These are phyloP conservation scores for Athalia circularis DNA, from an alignment of 2,888 invertebrate species.

Conservation along the genomic window DNA sequence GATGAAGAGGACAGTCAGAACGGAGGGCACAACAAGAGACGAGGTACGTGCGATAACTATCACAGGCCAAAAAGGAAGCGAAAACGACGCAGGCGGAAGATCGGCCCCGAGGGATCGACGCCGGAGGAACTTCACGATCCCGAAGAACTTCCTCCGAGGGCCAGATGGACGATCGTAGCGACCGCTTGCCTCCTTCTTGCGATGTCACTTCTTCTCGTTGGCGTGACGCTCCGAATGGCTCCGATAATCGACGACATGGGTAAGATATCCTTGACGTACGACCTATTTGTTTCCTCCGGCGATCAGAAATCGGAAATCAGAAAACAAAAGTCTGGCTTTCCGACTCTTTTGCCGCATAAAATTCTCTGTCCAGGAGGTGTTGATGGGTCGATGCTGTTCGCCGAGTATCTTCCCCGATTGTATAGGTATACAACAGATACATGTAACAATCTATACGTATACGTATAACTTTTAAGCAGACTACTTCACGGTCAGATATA, in stretches of 20 bases:
- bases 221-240: constrained; percentile 94
- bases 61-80: constrained; percentile 70
- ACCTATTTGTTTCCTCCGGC: too few species aligned
- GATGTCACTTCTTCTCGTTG: constrained; percentile 92
- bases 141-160: constrained; percentile 88
- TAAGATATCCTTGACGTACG: constrained; percentile 75
- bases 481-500: constrained; percentile 42
- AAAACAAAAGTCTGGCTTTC: background rate
- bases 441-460: background rate
- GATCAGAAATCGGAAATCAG: background rate
- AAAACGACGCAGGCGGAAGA: constrained; percentile 70
- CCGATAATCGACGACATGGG: constrained; percentile 97
- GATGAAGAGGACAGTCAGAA: constrained; percentile 64
- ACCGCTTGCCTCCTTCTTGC: constrained; percentile 91
- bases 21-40: constrained; percentile 45
- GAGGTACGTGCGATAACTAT: constrained; percentile 61
- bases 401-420: too few species aligned
- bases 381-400: too few species aligned
- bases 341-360: background rate
- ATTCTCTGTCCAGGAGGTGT: too few species aligned
- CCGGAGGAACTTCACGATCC: constrained; percentile 81
- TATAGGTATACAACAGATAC: too few species aligned
- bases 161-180: constrained; percentile 93
- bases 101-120: constrained; percentile 62
- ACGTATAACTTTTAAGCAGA: constrained; percentile 21